Base-by-base conservation (phyloP, 2,888 invertebrate species). In the Amblyjoppa proteus region DNA sequence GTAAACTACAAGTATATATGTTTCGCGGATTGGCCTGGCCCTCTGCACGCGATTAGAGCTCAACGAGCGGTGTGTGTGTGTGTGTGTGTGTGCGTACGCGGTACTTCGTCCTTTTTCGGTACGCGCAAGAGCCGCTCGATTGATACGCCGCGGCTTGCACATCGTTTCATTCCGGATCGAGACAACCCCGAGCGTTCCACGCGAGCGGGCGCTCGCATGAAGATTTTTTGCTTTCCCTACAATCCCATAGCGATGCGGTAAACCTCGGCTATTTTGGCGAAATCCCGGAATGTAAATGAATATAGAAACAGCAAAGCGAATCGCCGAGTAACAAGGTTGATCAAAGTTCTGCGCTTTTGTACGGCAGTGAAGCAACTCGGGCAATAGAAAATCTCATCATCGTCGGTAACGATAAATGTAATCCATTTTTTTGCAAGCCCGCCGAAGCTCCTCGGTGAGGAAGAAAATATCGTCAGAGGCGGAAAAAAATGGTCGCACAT, bases 51-150 rank as follows among this genome's bases (percentile, higher is more conserved):
- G 25, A 41, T 45, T 68, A 51, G 20, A 28, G 45, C 28, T 45
- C 69, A 31, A 69, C 25, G 69, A 51, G 69, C 28, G 1, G 28
- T 31, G 16, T n/a, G 3, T 31, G 20, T 20, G 20, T 20, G 20
- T 20, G 20, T 20, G 20, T 20, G 20, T 20, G 49, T 51, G 49
- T 31, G 45, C 45, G 20, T 45, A 16, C 41, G 6, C 45, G 13
- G 45, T 45, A 49, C 49, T 49, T n/a, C 53, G 51, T n/a, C 34
- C 34, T 53, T 71, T 71, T 71, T 74, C 74, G 74, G 28, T 61
- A 31, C 13, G 28, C 74, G n/a, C 28, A 9, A 49, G 28, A 61
- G 45, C 41, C 49, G 31, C 74, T 49, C 49, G 45, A 64, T 64
- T 45, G 28, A 20, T 20, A 73, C 74, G 28, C 31, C 31, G 61